Evolutionary conservation across 2,888 invertebrate genomes (phyloP).

Genomic region (Theodoxus fluviatilis): DNA sequence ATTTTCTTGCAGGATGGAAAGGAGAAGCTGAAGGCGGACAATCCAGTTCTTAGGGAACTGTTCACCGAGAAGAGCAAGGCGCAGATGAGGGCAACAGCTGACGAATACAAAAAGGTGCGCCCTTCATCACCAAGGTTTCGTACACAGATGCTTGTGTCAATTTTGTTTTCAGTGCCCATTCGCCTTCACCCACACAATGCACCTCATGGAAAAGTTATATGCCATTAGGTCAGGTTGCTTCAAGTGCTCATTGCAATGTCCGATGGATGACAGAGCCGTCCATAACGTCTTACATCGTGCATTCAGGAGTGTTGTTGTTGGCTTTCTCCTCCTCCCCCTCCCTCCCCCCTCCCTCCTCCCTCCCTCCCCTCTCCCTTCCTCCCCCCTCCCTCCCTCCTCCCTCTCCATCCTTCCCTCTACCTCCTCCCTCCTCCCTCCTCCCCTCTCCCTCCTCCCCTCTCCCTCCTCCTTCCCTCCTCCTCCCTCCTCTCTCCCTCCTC

Average conservation of each 20-base stretch:
- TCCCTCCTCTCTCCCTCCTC: neutral
- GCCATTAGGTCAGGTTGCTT: too few species aligned
- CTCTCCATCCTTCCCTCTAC: neutral
- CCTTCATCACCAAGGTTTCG: neutral
- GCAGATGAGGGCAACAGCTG: constrained; percentile 52
- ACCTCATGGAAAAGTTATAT: too few species aligned
- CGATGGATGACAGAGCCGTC: too few species aligned
- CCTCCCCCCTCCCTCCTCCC: neutral
- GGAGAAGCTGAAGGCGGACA: constrained; percentile 30
- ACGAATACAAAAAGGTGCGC: constrained; percentile 51
- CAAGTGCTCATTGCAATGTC: too few species aligned
- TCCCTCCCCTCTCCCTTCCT: neutral
- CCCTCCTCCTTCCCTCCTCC: neutral
- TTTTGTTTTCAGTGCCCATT: too few species aligned
- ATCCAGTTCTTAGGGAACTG: constrained; percentile 40
- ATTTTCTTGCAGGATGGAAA: constrained; percentile 39
- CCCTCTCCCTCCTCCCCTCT: neutral
- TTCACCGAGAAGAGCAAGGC: constrained; percentile 43
- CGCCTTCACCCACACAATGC: too few species aligned
- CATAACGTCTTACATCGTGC: too few species aligned
- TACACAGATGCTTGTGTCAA: neutral
- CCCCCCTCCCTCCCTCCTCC: neutral
- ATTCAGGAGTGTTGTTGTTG: too few species aligned
- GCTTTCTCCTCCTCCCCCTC: neutral
- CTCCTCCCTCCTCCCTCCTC: neutral